phyloP scores from a whole-genome alignment of 2,113 vertebrate species.

The Ramphastos sulfuratus region DNA sequence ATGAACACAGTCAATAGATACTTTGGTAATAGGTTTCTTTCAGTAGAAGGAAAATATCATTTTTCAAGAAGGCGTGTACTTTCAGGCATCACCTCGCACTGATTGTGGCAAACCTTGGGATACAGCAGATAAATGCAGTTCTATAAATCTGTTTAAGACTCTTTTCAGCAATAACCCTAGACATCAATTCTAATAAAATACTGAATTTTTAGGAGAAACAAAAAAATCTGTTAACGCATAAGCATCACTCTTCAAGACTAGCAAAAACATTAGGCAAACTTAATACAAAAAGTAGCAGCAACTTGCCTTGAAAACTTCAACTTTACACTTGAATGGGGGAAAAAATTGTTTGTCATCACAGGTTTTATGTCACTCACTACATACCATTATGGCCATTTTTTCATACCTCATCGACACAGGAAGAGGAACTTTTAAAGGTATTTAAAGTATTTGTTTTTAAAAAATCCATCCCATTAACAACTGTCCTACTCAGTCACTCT shows the following conservation, averaged over 20 bases:
- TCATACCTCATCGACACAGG: background rate
- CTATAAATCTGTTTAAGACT: background rate
- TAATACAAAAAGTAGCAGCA: background rate
- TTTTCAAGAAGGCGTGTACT: background rate
- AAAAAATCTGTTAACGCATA: background rate
- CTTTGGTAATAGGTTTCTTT: background rate
- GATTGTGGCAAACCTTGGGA: background rate
- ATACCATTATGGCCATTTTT: background rate
- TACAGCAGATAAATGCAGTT: background rate
- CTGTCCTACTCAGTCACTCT: background rate
- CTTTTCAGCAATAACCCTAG: background rate
- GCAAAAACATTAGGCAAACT: background rate
- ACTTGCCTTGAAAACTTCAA: background rate
- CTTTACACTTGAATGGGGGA: background rate
- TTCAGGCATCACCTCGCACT: background rate
- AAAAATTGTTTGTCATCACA: background rate
- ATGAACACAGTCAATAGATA: background rate
- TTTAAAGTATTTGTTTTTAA: background rate
- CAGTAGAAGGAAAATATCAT: background rate
- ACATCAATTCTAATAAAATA: background rate
- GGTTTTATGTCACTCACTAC: background rate
- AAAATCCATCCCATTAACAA: background rate
- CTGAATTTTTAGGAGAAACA: background rate
- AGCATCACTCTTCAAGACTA: background rate
- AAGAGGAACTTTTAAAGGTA: background rate